Evolutionary conservation across 2,888 invertebrate species (phyloP), one percentile per base, ranked within the genome.

Genomic region (Amblyjoppa fuscipennis): DNA sequence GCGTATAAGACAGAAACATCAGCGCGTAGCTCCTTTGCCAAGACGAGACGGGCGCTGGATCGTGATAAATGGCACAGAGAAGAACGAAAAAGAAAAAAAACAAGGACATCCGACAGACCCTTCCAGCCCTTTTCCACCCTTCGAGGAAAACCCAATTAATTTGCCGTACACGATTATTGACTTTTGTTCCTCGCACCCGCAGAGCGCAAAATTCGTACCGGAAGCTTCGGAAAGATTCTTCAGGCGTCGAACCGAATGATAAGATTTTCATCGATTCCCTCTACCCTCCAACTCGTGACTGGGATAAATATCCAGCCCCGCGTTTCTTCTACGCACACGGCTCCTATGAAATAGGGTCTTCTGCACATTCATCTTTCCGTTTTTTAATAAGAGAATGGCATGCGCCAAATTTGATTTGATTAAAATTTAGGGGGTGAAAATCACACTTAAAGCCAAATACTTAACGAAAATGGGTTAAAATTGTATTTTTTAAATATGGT

Each of bases 1-100:
- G 76, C 71, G 59, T 66, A 81, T 71, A 81, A 80, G 71, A 68
- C 66, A 51, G 71, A 76, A 70, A 64, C 73, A 73, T 38, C 56
- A 20, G 56, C n/a, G 53, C 56, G 56, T 53, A 71, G 38, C 73
- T 38, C 11, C 53, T 73, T 56, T 45, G 59, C 41, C 56, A 45
- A 34, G 73, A 49, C 25, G 31, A 71, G 71, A 66, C 56, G 66
- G 66, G 71, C 38, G 31, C 70, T 66, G 31, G 80, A 41, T 74
- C 80, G n/a, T 56, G 69, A 70, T 66, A 75, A 79, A 61, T 70
- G 38, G 53, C 56, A 64, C 25, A 71, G 64, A 69, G 61, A 75
- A 45, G 71, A 76, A 83, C 45, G 16, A 84, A 84, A 59, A 59
- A 56, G 9, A 56, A 56, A 49, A 2, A 59, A 45, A 4, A 25